Base-by-base conservation (phyloP, 2,113 vertebrate species). In the Mystacornis crossleyi region DNA sequence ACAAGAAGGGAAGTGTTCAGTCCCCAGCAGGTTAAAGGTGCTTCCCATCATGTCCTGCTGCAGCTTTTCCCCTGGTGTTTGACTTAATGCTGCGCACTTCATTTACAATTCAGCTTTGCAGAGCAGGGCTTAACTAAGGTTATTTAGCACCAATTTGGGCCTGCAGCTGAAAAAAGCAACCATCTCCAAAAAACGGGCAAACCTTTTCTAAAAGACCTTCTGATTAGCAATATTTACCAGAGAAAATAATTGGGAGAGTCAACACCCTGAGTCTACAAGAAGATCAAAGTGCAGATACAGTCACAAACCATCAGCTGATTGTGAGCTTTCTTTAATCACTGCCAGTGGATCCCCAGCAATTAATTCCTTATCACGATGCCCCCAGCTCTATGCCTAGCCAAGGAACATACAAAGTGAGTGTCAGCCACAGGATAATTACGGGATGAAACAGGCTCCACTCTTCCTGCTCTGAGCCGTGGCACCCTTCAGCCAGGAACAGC, bases 401-500 rank as follows among this genome's bases (percentile, higher is more conserved):
- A 88, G 79, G 82, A 91, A 83, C 6, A 12, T 15, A 69, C 20
- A 90, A 86, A 93, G 92, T 26, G 14, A 83, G 77, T 0, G 2
- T 80, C 83, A 94, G 90, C 62, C 90, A 86, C 2, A 11, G 91
- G 88, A 98, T 99, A 98, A 99, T 99, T 98, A 98, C 43, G 65
- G 98, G 98, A 98, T 97, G 98, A 96, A 98, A 98, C 97, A 96
- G 97, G 98, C 98, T 98, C 98, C 98, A 97, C 98, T 99, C 98
- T 97, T 98, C 92, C 95, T 70, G 82, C 95, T 91, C 98, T 53
- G 80, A 97, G 98, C 97, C 69, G 93, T 97, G 98, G 96, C 95
- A 95, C 75, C 97, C 94, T 95, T 94, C 97, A 93, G 97, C 92
- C 92, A 95, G 97, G 98, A 98, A 97, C 98, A 97, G 97, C 96